Evolutionary conservation across 1,140 invertebrate genomes (phyloP).

Genomic region (Cotesia vestalis): DNA sequence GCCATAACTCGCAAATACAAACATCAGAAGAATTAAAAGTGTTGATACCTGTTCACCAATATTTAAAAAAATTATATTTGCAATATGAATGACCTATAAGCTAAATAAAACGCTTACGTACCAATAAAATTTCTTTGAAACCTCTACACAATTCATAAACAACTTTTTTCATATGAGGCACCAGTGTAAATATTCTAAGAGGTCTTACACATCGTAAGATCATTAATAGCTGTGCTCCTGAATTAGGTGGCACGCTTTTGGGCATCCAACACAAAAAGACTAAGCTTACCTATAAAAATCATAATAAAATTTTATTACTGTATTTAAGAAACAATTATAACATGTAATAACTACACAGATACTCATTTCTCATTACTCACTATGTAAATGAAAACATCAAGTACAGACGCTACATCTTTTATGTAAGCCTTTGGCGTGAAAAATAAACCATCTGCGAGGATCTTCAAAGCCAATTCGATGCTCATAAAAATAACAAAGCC

Average conservation of each 20-base stretch:
- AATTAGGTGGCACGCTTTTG: slow-evolving; percentile 87
- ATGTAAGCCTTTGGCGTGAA: slow-evolving; percentile 99
- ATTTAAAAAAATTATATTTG: neutral
- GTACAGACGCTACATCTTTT: slow-evolving; percentile 94
- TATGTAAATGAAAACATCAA: slow-evolving; percentile 98
- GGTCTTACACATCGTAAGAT: slow-evolving; percentile 96
- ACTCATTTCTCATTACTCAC: slow-evolving; percentile 69
- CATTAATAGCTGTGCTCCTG: slow-evolving; percentile 93
- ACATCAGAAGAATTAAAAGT: slow-evolving; percentile 97
- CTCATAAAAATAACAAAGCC: slow-evolving; percentile 99
- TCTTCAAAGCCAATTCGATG: slow-evolving; percentile 93
- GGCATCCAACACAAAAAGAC: slow-evolving; percentile 98
- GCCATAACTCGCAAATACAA: slow-evolving; percentile 98
- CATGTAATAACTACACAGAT: neutral
- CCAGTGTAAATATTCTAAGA: slow-evolving; percentile 95
- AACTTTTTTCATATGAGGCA: slow-evolving; percentile 99
- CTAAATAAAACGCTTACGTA: slow-evolving; percentile 62
- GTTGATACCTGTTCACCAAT: slow-evolving; percentile 75
- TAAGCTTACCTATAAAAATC: slow-evolving; percentile 78
- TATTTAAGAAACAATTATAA: neutral
- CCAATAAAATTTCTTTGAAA: slow-evolving; percentile 99
- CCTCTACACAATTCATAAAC: slow-evolving; percentile 98
- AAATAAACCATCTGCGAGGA: slow-evolving; percentile 96
- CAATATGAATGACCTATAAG: slow-evolving; percentile 10
- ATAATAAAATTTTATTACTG: slow-evolving; percentile 16